Evolutionary conservation across 2,888 invertebrate species (phyloP).

Genomic region (Ligdia adustata): DNA sequence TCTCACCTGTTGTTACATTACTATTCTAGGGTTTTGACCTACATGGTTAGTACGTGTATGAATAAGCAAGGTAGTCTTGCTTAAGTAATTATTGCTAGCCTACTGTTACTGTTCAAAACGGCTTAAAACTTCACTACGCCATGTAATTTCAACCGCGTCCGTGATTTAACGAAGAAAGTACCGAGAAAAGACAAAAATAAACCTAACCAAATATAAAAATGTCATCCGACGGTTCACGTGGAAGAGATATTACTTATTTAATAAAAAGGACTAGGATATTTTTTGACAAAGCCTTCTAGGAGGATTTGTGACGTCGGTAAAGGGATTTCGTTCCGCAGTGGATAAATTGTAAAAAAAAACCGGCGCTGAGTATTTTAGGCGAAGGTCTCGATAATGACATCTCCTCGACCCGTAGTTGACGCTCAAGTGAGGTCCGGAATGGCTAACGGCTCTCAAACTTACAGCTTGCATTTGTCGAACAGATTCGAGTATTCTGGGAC

Average conservation of each 20-base stretch:
- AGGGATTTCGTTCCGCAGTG: constrained; percentile 53
- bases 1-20: too few species aligned
- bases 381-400: constrained; percentile 60
- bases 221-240: constrained; percentile 33
- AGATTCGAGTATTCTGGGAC: constrained; percentile 24
- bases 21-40: too few species aligned
- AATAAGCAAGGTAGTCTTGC: too few species aligned
- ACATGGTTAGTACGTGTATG: too few species aligned
- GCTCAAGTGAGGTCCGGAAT: constrained; percentile 44
- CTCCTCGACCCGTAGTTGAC: constrained; percentile 51
- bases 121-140: too few species aligned
- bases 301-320: constrained; percentile 55
- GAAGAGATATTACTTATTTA: constrained; percentile 36
- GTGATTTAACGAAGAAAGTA: too few species aligned
- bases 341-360: constrained; percentile 57
- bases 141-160: too few species aligned
- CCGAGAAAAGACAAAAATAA: background rate
- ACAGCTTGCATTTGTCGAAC: constrained; percentile 32
- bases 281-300: constrained; percentile 47
- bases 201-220: constrained; percentile 13
- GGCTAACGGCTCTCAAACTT: constrained; percentile 35
- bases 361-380: constrained; percentile 49
- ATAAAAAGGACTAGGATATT: constrained; percentile 40
- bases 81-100: too few species aligned
- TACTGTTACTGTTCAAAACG: too few species aligned